Evolutionary conservation across 1,140 invertebrate species (phyloP).

Genomic region (Octopus bimaculoides): DNA sequence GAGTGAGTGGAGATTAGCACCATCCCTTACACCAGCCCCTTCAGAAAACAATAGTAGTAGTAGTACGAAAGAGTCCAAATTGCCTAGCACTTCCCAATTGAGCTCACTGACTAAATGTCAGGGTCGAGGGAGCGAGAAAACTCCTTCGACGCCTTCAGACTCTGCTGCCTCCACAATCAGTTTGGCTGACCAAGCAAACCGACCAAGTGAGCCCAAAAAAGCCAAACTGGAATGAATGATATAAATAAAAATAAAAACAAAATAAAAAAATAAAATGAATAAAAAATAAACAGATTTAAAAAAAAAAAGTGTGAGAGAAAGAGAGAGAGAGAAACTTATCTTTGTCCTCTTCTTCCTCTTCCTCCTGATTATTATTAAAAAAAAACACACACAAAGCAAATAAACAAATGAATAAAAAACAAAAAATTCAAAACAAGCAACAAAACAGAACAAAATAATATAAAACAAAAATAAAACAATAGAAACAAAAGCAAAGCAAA

Average conservation of each 20-base stretch:
- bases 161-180: neutral
- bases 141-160: neutral
- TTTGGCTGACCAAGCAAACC: neutral
- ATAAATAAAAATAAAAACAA: neutral
- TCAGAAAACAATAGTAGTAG: neutral
- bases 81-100: neutral
- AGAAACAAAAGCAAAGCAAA: too few relatives aligned
- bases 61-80: neutral
- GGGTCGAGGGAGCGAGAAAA: neutral
- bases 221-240: neutral
- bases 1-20: constrained; percentile 10
- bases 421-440: neutral
- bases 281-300: neutral
- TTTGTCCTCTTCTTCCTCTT: too few relatives aligned
- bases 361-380: neutral
- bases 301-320: neutral
- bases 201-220: constrained; percentile 2
- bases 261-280: neutral
- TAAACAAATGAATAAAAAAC: neutral
- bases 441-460: neutral
- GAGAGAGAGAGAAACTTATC: too few relatives aligned
- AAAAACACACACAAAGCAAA: neutral
- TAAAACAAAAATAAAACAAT: neutral
- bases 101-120: constrained; percentile 1
- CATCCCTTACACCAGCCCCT: constrained; percentile 11